Percentiles rank a stretch among this genome's conserved stretches.
These are phyloP conservation scores for Cuculus canorus DNA, from an alignment of 2,797 vertebrate species.

Conservation along the genomic window DNA sequence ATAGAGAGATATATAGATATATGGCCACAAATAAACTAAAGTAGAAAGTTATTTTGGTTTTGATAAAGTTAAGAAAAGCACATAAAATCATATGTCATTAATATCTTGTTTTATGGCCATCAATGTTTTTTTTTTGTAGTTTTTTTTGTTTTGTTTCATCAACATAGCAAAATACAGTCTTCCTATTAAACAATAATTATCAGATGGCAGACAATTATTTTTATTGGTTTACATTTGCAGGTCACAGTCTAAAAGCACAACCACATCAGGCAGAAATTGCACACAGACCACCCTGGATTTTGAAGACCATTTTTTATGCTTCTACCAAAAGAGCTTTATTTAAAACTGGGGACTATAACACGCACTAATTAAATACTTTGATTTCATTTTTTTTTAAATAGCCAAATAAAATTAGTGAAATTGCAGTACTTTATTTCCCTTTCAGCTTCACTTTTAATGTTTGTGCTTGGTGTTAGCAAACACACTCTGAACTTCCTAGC, in stretches of 20 bases:
- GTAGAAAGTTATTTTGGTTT: constrained; percentile 64
- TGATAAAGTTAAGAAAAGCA: constrained; percentile 69
- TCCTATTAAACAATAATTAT: constrained; percentile 74
- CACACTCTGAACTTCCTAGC: neutral
- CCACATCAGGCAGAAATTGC: constrained; percentile 71
- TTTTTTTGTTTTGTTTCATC: constrained; percentile 64
- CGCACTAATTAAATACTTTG: neutral
- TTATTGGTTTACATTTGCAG: constrained; percentile 72
- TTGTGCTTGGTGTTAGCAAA: neutral
- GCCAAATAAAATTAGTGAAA: constrained; percentile 32
- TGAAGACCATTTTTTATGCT: constrained; percentile 69
- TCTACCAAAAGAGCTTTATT: constrained; percentile 43
- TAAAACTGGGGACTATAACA: neutral
- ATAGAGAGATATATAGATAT: constrained; percentile 52
- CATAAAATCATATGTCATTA: constrained; percentile 59
- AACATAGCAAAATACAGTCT: constrained; percentile 71
- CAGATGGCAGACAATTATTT: constrained; percentile 74
- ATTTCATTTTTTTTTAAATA: neutral
- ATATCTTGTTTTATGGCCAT: constrained; percentile 56
- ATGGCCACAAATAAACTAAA: constrained; percentile 58
- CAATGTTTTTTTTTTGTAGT: constrained; percentile 62
- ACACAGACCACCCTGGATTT: constrained; percentile 68
- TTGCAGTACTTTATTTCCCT: neutral
- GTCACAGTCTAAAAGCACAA: constrained; percentile 74
- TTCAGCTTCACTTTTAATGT: neutral